These are phyloP conservation scores for Sclerodermus sp. DNA, from an alignment of 2,888 invertebrate species.

Conservation along the genomic window DNA sequence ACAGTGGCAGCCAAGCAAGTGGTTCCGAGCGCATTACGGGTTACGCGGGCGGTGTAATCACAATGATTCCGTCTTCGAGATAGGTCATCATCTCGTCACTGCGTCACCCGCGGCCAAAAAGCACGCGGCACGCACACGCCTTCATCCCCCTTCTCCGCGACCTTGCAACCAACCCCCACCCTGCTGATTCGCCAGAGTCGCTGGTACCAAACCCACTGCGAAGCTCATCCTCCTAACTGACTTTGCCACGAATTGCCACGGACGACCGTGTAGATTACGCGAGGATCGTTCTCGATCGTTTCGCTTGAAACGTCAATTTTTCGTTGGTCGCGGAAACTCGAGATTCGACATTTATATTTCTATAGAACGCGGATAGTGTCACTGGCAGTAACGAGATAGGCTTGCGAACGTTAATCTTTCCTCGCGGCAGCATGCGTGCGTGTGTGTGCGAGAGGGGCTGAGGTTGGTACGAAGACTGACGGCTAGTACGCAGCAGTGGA, in stretches of 20 bases:
- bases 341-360: neutral
- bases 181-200: no score
- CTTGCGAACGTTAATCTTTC: no score
- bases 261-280: no score
- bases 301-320: no score
- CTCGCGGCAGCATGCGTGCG: neutral
- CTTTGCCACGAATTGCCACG: no score
- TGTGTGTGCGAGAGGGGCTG: neutral
- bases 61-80: slow-evolving; percentile 51
- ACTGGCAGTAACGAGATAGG: no score
- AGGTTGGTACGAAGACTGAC: no score
- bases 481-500: neutral
- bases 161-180: no score
- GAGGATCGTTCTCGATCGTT: no score
- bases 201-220: no score
- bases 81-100: slow-evolving; percentile 57
- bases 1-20: slow-evolving; percentile 52
- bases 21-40: slow-evolving; percentile 48
- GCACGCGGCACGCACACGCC: slow-evolving; percentile 30
- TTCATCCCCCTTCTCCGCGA: neutral
- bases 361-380: no score
- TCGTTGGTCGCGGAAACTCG: neutral
- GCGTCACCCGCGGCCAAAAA: slow-evolving; percentile 54
- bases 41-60: slow-evolving; percentile 53
- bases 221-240: no score